Percentiles rank a stretch among this genome's conserved stretches.
phyloP scores from a whole-genome alignment of 2,113 vertebrate species.

The Pelecanus crispus region DNA sequence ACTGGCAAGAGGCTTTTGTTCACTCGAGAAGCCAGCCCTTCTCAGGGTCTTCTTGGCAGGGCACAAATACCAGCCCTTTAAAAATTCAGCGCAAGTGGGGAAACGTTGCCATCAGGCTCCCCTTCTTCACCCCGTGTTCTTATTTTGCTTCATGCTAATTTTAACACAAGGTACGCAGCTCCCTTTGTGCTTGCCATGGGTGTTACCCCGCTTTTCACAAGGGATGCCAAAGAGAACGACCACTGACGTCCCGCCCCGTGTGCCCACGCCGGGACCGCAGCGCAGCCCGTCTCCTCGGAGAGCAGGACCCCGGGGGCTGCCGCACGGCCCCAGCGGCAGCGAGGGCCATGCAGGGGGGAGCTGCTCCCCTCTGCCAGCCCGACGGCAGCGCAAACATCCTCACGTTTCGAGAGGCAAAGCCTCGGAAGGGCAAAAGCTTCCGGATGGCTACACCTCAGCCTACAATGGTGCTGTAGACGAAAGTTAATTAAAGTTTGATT shows the following conservation, averaged over 20 bases:
- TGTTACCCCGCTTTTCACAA: neutral
- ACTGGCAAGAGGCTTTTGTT: neutral
- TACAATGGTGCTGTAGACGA: neutral
- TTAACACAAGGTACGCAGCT: neutral
- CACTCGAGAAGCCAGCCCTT: neutral
- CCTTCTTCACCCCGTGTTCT: neutral
- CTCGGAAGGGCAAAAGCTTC: neutral
- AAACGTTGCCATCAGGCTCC: neutral
- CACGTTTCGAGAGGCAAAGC: neutral
- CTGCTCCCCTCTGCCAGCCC: neutral
- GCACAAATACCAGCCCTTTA: neutral
- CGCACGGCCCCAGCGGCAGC: neutral
- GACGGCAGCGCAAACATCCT: neutral
- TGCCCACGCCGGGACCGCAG: neutral
- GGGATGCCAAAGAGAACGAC: neutral
- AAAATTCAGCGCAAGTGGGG: neutral
- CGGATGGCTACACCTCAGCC: neutral
- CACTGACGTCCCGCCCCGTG: neutral
- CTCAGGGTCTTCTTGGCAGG: neutral
- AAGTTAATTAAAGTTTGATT: constrained; percentile 68
- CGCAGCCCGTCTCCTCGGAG: neutral
- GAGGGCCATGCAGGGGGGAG: neutral
- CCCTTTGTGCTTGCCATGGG: neutral
- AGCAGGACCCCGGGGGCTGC: neutral
- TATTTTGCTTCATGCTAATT: neutral